A percentile compares a stretch with the other conserved stretches of the same genome.
Conservation (phyloP, 2,113 vertebrate genomes). For the Pantherophis guttatus region DNA sequence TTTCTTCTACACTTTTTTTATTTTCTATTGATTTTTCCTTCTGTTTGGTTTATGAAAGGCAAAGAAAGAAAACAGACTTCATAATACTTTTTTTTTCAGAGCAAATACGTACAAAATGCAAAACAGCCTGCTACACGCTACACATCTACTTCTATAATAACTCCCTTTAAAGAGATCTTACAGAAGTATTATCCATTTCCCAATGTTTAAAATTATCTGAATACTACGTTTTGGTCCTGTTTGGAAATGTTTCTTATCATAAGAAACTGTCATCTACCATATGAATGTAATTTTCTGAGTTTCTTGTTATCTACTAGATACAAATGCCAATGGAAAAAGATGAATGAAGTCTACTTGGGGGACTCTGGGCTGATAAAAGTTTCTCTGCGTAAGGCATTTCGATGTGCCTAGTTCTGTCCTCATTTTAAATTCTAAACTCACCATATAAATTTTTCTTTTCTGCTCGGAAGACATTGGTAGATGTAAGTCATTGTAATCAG, state of each 20-base stretch:
- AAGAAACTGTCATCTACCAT: not conserved
- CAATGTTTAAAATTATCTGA: not conserved
- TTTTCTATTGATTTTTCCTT: not conserved
- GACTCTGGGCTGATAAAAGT: not conserved
- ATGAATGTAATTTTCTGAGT: not conserved
- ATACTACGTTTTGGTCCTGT: not conserved
- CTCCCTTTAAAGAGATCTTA: not conserved
- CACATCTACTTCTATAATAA: not conserved
- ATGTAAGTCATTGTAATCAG: slow-evolving; percentile 11
- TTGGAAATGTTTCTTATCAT: not conserved
- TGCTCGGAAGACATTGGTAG: slow-evolving; percentile 1
- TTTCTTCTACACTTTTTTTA: not conserved
- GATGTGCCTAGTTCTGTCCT: not conserved
- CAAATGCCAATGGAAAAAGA: not conserved
- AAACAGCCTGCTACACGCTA: not conserved
- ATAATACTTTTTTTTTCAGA: not conserved
- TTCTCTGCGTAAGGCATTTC: slow-evolving; percentile 10
- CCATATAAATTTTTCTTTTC: slow-evolving; percentile 36
- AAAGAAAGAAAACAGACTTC: not conserved
- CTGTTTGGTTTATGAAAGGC: not conserved
- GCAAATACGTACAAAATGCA: not conserved
- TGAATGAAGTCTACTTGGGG: not conserved
- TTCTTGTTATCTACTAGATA: not conserved
- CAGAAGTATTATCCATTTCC: not conserved
- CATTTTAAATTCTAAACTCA: slow-evolving; percentile 24